Evolutionary conservation across 1,140 invertebrate genomes (phyloP).

Genomic region (Drosophila lacertosa): DNA sequence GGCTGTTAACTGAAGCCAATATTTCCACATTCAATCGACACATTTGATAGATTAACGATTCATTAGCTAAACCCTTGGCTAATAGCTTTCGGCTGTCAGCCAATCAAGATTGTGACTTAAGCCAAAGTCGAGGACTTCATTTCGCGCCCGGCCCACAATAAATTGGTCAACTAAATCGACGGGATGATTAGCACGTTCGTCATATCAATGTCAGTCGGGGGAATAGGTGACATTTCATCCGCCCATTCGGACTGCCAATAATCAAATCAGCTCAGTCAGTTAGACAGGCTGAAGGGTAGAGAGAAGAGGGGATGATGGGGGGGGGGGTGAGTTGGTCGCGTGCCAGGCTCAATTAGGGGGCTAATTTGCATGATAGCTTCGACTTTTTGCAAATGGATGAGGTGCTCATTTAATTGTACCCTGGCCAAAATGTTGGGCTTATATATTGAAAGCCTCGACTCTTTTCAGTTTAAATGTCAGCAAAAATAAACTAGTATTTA

Average conservation of each 20-base stretch:
- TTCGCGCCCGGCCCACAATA: background rate
- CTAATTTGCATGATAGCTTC: constrained; percentile 72
- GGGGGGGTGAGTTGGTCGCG: constrained; percentile 21
- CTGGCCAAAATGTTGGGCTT: background rate
- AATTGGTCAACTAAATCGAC: constrained; percentile 37
- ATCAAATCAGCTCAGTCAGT: constrained; percentile 66
- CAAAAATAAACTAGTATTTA: no score
- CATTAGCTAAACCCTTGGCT: constrained; percentile 6
- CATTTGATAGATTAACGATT: background rate
- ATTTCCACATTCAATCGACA: background rate
- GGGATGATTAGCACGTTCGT: constrained; percentile 32
- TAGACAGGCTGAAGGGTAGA: background rate
- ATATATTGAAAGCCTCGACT: no score
- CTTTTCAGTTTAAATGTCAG: no score
- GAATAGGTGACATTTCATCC: background rate
- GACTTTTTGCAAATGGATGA: constrained; percentile 2
- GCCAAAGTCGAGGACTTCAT: background rate
- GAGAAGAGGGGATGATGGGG: background rate
- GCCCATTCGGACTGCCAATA: constrained; percentile 57
- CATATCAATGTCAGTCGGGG: constrained; percentile 18
- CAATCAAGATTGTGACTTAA: constrained; percentile 33
- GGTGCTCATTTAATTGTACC: constrained; percentile 3
- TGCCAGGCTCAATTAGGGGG: constrained; percentile 59
- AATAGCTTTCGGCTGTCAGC: constrained; percentile 13
- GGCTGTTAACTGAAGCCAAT: background rate